Conservation (phyloP, 2,888 invertebrate genomes). For the Octonoba sinensis region DNA sequence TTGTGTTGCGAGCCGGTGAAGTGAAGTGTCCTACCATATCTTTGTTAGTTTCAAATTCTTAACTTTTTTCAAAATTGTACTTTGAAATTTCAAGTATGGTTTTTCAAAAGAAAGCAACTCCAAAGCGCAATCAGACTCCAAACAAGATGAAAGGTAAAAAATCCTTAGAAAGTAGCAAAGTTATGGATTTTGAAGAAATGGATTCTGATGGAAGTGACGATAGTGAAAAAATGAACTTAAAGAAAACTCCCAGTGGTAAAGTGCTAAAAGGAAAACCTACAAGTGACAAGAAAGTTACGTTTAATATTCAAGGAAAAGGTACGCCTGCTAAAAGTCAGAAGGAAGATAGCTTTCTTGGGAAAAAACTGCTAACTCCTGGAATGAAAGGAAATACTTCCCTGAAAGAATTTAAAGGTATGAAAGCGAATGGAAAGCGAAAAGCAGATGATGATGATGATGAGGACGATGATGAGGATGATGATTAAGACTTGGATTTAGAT, state of each 20-base stretch:
- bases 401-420: constrained; percentile 45
- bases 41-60: too few species aligned
- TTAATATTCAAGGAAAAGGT: constrained; percentile 27
- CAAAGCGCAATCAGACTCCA: constrained; percentile 4
- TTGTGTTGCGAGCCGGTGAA: too few species aligned
- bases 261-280: constrained; percentile 28
- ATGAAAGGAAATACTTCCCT: constrained; percentile 7
- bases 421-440: constrained; percentile 3
- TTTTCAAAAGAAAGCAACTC: constrained; percentile 19
- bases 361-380: constrained; percentile 33
- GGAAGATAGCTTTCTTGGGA: not conserved
- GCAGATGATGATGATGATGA: constrained; percentile 70
- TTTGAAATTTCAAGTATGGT: constrained; percentile 11
- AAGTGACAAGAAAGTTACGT: constrained; percentile 44
- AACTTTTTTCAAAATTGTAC: too few species aligned
- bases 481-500: constrained; percentile 32
- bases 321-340: constrained; percentile 27
- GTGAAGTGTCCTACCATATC: too few species aligned
- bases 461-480: constrained; percentile 55
- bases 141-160: too few species aligned
- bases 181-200: not conserved
- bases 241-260: constrained; percentile 26
- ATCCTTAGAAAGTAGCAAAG: too few species aligned
- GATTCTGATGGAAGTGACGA: constrained; percentile 5
- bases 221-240: constrained; percentile 4